A percentile compares a stretch with the other conserved stretches of the same genome.
phyloP scores from a whole-genome alignment of 1,140 invertebrate genomes.

The Cylas formicarius region DNA sequence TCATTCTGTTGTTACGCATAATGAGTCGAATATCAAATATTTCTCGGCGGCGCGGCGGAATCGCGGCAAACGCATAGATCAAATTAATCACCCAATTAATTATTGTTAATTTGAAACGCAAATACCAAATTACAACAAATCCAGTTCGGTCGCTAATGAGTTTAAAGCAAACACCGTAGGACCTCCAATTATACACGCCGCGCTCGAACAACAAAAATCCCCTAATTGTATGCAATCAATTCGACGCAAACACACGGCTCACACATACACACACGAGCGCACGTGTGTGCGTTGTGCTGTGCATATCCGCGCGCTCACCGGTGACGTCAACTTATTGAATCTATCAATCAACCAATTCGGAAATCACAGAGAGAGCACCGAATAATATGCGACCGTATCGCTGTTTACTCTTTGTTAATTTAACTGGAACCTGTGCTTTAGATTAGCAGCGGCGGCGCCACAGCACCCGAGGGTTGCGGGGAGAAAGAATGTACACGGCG shows the following conservation, averaged over 20 bases:
- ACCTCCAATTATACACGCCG: slow-evolving; percentile 31
- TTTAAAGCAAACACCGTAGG: slow-evolving; percentile 35
- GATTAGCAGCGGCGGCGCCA: neutral
- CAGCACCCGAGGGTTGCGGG: neutral
- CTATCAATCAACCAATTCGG: slow-evolving; percentile 23
- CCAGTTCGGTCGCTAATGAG: slow-evolving; percentile 38
- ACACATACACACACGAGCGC: no score
- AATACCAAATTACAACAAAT: slow-evolving; percentile 39
- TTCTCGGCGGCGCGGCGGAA: slow-evolving; percentile 21
- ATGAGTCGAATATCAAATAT: slow-evolving; percentile 34
- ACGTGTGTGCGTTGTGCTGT: no score
- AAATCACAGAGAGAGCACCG: slow-evolving; percentile 1
- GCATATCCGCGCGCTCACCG: slow-evolving; percentile 25
- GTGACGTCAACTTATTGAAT: slow-evolving; percentile 22
- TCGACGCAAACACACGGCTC: slow-evolving; percentile 19
- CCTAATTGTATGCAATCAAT: slow-evolving; percentile 36
- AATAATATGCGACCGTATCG: neutral
- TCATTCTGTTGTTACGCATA: slow-evolving; percentile 28
- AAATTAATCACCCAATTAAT: slow-evolving; percentile 42
- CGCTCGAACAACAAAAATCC: slow-evolving; percentile 30
- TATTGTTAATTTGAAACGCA: slow-evolving; percentile 41
- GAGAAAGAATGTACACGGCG: neutral
- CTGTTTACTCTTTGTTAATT: neutral
- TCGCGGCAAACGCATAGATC: slow-evolving; percentile 33
- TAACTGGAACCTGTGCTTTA: neutral